A percentile compares a stretch with the other conserved stretches of the same genome.
Conservation (phyloP, 2,797 vertebrate species). For the Capromys pilorides region DNA sequence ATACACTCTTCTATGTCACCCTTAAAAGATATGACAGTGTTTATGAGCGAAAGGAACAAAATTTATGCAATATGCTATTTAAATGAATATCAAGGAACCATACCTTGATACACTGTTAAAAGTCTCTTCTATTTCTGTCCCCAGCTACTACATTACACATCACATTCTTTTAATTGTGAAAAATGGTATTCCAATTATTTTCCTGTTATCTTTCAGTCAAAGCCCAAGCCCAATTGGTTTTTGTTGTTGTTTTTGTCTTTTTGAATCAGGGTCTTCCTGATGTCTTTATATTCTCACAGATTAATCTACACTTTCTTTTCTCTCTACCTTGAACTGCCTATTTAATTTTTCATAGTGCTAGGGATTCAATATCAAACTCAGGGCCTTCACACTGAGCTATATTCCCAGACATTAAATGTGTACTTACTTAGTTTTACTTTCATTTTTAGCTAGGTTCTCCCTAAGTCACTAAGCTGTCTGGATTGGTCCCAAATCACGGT, state of each 20-base stretch:
- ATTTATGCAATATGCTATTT: neutral
- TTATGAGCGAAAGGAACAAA: conserved; percentile 8
- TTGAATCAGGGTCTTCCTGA: neutral
- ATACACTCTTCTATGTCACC: neutral
- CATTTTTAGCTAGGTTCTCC: neutral
- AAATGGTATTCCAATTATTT: neutral
- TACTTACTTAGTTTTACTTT: neutral
- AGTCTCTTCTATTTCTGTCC: neutral
- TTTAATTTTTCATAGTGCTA: neutral
- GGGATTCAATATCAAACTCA: neutral
- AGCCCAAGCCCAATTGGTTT: neutral
- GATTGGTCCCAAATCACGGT: neutral
- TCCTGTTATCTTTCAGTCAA: neutral
- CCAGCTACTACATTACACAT: neutral
- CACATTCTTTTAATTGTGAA: conserved; percentile 7
- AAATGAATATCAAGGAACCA: conserved; percentile 34
- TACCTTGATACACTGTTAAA: neutral
- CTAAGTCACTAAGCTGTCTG: neutral
- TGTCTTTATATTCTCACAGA: neutral
- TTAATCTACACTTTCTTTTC: neutral
- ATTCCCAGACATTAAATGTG: neutral
- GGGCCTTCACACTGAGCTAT: neutral
- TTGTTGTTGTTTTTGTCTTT: too few species aligned
- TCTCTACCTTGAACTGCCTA: neutral
- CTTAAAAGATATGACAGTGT: conserved; percentile 3